Evolutionary conservation across 1,140 invertebrate genomes (phyloP).

Genomic region (Steinernema khuongi): DNA sequence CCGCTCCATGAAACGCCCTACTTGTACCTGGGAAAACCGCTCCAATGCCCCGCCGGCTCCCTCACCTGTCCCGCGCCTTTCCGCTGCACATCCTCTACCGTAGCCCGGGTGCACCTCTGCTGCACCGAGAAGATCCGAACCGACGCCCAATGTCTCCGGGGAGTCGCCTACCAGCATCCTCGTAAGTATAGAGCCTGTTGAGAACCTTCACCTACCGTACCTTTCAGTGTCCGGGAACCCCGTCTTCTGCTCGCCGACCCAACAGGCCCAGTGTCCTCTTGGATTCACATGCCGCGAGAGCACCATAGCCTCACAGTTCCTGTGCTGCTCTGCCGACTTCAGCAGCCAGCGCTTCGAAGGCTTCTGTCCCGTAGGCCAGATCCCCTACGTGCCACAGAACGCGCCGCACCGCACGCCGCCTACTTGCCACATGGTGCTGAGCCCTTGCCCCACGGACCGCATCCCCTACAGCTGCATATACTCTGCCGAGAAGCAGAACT

Average conservation of each 20-base stretch:
- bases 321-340: constrained; percentile 36
- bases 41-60: constrained; percentile 51
- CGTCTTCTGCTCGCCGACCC: constrained; percentile 28
- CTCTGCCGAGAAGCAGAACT: constrained; percentile 57
- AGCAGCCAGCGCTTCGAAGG: constrained; percentile 35
- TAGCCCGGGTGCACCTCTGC: constrained; percentile 50
- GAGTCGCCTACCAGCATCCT: constrained; percentile 52
- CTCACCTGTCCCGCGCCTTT: constrained; percentile 52
- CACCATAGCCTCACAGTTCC: constrained; percentile 26
- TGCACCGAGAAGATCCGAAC: constrained; percentile 39
- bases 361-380: constrained; percentile 51
- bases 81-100: constrained; percentile 41
- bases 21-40: constrained; percentile 44
- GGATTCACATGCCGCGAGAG: constrained; percentile 35
- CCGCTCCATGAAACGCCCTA: constrained; percentile 38
- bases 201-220: background rate
- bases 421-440: constrained; percentile 54
- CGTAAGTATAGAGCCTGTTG: constrained; percentile 11
- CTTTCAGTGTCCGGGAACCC: constrained; percentile 18
- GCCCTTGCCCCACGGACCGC: constrained; percentile 48
- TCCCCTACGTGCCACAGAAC: constrained; percentile 47
- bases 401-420: constrained; percentile 36
- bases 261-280: constrained; percentile 24
- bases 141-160: constrained; percentile 51
- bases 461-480: constrained; percentile 56